A percentile compares a stretch with the other conserved stretches of the same genome.
These are phyloP conservation scores for Seriola quinqueradiata DNA, from an alignment of 2,113 vertebrate genomes.

Conservation along the genomic window DNA sequence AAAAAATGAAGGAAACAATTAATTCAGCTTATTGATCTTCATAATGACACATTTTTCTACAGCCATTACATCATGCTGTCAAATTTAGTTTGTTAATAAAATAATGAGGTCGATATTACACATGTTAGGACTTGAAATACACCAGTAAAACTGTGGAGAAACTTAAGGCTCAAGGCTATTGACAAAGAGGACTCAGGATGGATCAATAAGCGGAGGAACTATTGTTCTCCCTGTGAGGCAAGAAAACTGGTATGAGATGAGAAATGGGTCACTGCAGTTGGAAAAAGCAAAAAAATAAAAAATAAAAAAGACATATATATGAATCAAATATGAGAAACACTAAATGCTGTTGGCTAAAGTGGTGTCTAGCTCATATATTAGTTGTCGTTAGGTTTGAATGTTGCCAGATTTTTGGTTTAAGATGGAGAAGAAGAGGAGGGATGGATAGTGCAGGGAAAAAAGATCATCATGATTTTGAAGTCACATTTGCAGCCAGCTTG, in stretches of 20 bases:
- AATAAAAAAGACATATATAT: not conserved
- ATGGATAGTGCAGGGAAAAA: too few relatives aligned
- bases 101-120: conserved; percentile 2
- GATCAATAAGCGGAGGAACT: conserved; percentile 30
- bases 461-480: too few relatives aligned
- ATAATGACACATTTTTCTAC: not conserved
- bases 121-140: not conserved
- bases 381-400: too few relatives aligned
- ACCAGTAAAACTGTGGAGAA: not conserved
- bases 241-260: not conserved
- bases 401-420: too few relatives aligned
- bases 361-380: not conserved
- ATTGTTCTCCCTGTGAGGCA: not conserved
- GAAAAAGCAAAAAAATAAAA: conserved; percentile 8
- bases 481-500: too few relatives aligned
- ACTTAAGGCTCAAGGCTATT: not conserved
- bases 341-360: not conserved
- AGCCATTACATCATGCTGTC: not conserved
- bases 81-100: not conserved
- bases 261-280: conserved; percentile 15
- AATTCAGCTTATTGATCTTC: conserved; percentile 14
- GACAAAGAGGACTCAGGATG: conserved; percentile 9
- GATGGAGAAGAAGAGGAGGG: too few relatives aligned
- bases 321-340: not conserved
- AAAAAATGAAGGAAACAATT: conserved; percentile 17